These are phyloP conservation scores for Trachelipus rathkii DNA, from an alignment of 1,140 invertebrate genomes.

Conservation along the genomic window DNA sequence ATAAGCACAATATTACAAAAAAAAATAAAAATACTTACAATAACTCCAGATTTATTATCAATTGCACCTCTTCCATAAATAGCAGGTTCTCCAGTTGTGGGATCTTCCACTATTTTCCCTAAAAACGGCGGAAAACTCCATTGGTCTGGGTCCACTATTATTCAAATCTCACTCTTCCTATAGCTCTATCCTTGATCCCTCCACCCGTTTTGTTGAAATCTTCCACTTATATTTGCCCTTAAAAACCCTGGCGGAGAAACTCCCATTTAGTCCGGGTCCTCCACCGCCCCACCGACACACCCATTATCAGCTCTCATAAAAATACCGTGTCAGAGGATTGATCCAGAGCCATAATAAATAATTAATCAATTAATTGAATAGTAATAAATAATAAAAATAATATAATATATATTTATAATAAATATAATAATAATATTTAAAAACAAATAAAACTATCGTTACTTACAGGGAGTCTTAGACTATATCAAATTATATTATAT, in stretches of 20 bases:
- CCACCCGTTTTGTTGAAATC: no score
- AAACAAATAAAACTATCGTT: no score
- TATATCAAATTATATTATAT: no score
- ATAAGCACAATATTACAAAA: not conserved
- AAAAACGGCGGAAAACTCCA: conserved; percentile 58
- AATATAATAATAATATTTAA: not conserved
- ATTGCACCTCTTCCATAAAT: conserved; percentile 59
- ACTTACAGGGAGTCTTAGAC: no score
- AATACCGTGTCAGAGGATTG: conserved; percentile 53
- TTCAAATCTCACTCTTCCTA: no score
- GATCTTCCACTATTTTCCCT: conserved; percentile 53
- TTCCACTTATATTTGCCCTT: no score
- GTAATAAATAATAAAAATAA: not conserved
- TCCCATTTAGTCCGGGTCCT: no score
- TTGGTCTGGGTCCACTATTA: no score
- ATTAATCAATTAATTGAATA: not conserved
- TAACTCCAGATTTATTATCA: conserved; percentile 57
- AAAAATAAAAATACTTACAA: conserved; percentile 49
- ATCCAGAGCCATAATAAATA: conserved; percentile 46
- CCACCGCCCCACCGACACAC: no score
- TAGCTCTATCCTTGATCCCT: no score
- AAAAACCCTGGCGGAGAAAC: no score
- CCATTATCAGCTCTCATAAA: conserved; percentile 58
- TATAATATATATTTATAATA: not conserved
- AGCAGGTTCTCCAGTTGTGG: conserved; percentile 46